phyloP scores from a whole-genome alignment of 23 tunicate species.

The Trididemnum miniatum region DNA sequence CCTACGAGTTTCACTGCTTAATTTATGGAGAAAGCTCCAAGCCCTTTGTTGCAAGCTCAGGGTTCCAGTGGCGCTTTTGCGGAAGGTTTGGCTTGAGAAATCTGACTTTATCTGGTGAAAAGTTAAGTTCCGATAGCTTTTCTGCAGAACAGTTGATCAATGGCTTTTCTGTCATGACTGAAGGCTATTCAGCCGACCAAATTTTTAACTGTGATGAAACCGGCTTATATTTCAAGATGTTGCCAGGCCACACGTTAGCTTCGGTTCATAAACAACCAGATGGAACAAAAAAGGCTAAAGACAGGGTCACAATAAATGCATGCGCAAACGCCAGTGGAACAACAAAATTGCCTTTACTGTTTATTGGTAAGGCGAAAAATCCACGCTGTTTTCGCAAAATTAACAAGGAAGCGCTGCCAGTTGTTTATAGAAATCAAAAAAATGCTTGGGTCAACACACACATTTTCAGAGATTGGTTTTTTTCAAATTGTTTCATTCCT shows the following conservation, averaged over 20 bases:
- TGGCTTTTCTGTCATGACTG: neutral
- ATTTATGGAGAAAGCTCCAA: slow-evolving; percentile 7
- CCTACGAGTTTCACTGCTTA: neutral
- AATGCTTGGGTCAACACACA: too few relatives aligned
- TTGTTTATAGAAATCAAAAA: too few relatives aligned
- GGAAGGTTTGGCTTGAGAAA: slow-evolving; percentile 3
- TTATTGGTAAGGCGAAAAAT: slow-evolving; percentile 10
- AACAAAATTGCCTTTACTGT: neutral
- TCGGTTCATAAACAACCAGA: neutral
- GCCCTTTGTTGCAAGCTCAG: slow-evolving; percentile 23
- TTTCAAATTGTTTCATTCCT: neutral
- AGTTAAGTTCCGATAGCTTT: slow-evolving; percentile 19
- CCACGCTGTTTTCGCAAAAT: neutral
- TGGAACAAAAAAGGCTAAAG: slow-evolving; percentile 22
- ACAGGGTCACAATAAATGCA: slow-evolving; percentile 27
- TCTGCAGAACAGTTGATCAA: slow-evolving; percentile 10
- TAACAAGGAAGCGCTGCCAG: slow-evolving; percentile 12
- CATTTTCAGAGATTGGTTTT: neutral
- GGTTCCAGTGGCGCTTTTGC: slow-evolving; percentile 34
- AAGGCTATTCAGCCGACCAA: slow-evolving; percentile 10
- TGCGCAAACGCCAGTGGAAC: slow-evolving; percentile 8
- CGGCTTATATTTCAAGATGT: neutral
- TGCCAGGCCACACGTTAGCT: slow-evolving; percentile 7
- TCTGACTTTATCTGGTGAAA: slow-evolving; percentile 12
- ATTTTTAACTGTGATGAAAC: slow-evolving; percentile 23